phyloP scores from a whole-genome alignment of 2,113 vertebrate species.

The Microcebus lehilahytsara region DNA sequence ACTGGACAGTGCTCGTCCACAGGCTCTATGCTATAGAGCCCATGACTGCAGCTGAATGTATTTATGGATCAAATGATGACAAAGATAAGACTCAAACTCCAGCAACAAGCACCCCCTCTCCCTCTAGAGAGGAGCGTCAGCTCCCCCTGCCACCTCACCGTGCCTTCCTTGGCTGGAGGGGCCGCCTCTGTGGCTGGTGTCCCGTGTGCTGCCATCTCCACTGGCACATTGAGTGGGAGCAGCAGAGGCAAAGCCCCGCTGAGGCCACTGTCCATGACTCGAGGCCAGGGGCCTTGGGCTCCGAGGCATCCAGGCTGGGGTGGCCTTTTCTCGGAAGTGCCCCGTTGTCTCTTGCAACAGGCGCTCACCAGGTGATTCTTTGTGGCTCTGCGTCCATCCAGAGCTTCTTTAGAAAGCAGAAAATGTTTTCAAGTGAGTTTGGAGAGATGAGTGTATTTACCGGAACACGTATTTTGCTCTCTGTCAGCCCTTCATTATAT shows the following conservation, averaged over 20 bases:
- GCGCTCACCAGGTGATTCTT: not conserved
- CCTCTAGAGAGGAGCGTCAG: not conserved
- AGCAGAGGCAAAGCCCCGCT: not conserved
- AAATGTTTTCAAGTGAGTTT: conserved; percentile 75
- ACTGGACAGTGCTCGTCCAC: accelerated
- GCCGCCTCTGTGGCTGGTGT: accelerated
- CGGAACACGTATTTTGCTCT: conserved; percentile 75
- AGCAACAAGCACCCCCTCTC: accelerated
- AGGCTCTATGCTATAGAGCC: not conserved
- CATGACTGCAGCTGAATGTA: not conserved
- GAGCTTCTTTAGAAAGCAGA: conserved; percentile 77
- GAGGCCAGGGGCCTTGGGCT: not conserved
- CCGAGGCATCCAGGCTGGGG: not conserved
- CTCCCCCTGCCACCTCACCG: accelerated
- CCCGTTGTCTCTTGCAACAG: conserved; percentile 52
- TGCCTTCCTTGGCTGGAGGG: not conserved
- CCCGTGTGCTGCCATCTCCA: not conserved
- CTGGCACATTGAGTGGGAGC: not conserved
- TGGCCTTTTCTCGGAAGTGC: not conserved
- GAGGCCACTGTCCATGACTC: conserved; percentile 4
- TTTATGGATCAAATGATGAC: accelerated
- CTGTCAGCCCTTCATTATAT: conserved; percentile 70
- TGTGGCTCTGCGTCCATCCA: conserved; percentile 68
- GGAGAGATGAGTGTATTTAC: conserved; percentile 79
- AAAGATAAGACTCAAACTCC: not conserved